Conservation (phyloP, 2,888 invertebrate genomes). For the Drosophila leonis region DNA sequence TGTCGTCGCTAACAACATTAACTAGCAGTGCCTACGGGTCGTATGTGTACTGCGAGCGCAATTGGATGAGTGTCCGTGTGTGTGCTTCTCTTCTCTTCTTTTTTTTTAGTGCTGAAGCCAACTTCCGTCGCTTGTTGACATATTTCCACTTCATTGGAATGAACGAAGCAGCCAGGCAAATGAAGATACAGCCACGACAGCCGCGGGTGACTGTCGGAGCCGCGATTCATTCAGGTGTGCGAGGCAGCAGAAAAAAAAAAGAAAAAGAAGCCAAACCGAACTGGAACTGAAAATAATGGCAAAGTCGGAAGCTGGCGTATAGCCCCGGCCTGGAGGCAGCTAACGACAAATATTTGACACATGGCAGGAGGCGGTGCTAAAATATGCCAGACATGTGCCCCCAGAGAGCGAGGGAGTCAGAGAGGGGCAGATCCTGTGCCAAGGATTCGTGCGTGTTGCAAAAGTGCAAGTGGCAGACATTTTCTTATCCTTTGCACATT, state of each 20-base stretch:
- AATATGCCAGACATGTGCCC: conserved; percentile 74
- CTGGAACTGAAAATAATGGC: conserved; percentile 30
- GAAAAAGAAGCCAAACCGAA: conserved; percentile 7
- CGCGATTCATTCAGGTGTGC: conserved; percentile 64
- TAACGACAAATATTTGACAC: conserved; percentile 78
- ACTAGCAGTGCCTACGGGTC: conserved; percentile 66
- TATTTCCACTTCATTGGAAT: conserved; percentile 80
- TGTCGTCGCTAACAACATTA: conserved; percentile 66
- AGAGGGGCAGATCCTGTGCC: conserved; percentile 15
- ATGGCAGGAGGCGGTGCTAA: conserved; percentile 55
- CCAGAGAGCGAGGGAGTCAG: conserved; percentile 2
- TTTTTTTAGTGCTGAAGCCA: conserved; percentile 63
- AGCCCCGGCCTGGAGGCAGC: conserved; percentile 50
- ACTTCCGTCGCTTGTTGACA: conserved; percentile 80
- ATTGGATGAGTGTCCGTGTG: conserved; percentile 14
- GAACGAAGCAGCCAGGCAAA: conserved; percentile 61
- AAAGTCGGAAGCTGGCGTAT: conserved; percentile 58
- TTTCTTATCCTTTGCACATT: conserved; percentile 59
- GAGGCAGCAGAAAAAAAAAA: conserved; percentile 14
- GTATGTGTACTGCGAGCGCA: conserved; percentile 59
- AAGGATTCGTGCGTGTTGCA: conserved; percentile 42
- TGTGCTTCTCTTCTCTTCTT: conserved; percentile 16
- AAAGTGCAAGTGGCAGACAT: conserved; percentile 55
- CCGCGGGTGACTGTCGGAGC: conserved; percentile 33
- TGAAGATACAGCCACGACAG: conserved; percentile 72